phyloP scores from a whole-genome alignment of 2,797 vertebrate species.

The Pyrocephalus nanus region DNA sequence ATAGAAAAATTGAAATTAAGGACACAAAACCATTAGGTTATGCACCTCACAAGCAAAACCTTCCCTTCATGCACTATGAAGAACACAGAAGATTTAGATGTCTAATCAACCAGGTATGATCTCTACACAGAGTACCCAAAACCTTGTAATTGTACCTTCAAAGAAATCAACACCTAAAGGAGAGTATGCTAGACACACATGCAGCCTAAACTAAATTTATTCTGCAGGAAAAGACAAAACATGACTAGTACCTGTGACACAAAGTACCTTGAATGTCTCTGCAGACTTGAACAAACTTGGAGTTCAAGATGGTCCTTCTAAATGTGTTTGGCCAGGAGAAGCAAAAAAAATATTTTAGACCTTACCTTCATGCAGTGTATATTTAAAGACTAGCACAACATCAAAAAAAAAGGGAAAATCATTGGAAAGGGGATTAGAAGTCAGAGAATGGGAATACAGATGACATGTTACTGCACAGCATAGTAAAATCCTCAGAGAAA shows the following conservation, averaged over 20 bases:
- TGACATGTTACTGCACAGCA: background rate
- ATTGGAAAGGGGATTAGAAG: background rate
- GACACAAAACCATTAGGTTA: background rate
- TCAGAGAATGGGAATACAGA: background rate
- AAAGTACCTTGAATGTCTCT: background rate
- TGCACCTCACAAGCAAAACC: background rate
- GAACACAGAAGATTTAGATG: background rate
- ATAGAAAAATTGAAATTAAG: background rate
- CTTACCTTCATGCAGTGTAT: background rate
- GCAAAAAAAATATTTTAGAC: background rate
- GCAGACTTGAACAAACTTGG: background rate
- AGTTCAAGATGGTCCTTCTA: background rate
- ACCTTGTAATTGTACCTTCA: background rate
- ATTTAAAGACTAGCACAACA: background rate
- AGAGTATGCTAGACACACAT: fast-evolving
- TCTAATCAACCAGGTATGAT: background rate
- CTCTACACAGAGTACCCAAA: background rate
- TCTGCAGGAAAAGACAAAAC: background rate
- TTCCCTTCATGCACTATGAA: background rate
- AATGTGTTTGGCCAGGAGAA: background rate
- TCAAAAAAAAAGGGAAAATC: background rate
- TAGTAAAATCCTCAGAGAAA: background rate
- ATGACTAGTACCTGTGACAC: background rate
- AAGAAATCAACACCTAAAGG: background rate
- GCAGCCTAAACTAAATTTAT: background rate